Evolutionary conservation across 2,113 vertebrate species (phyloP), one percentile per base, ranked within the genome.

Genomic region (Amblyopsis rosae): DNA sequence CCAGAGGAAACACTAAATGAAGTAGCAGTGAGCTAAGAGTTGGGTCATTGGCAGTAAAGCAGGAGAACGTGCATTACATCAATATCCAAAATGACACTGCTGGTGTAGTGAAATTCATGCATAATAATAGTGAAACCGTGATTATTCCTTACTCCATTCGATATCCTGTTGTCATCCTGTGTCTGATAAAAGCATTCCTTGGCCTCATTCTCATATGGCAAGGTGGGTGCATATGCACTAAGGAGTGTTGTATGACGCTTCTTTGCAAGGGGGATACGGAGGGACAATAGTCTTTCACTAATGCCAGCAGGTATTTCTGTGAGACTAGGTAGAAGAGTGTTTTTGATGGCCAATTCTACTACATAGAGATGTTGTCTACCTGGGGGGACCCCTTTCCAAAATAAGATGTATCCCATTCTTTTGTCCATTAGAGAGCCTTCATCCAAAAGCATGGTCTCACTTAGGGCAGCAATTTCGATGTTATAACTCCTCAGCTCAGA

Each of bases 401-500:
- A 68, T 4, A 73, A 73, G 48, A 48, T 54, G 26, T 72, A 64
- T 4, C 49, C 65, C 48, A 33, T 51, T 7, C 62, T 15, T 48
- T 64, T 55, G 54, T 77, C 45, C 51, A n/a, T 57, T 62, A 57
- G 12, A 12, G 59, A 68, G 12, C 59, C 51, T 59, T 72, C 48
- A 68, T 49, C 56, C 33, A 69, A 13, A n/a, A 62, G 32, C 26
- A 65, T 59, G 54, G 65, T 69, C 32, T 73, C 65, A 54, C 69
- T 77, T 45, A 71, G 16, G 32, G 45, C 62, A 15, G 64, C n/a
- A 51, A 76, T 77, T 46, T 67, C 69, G 35, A 63, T 51, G 49
- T 56, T 50, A 41, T 35, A 76, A 35, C 0, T 16, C 12, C 19
- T 70, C 50, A 70, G 61, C n/a, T 66, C 62, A 4, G 56, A 45